These are phyloP conservation scores for Andrena chrysosceles DNA, from an alignment of 2,888 invertebrate genomes.

Conservation along the genomic window DNA sequence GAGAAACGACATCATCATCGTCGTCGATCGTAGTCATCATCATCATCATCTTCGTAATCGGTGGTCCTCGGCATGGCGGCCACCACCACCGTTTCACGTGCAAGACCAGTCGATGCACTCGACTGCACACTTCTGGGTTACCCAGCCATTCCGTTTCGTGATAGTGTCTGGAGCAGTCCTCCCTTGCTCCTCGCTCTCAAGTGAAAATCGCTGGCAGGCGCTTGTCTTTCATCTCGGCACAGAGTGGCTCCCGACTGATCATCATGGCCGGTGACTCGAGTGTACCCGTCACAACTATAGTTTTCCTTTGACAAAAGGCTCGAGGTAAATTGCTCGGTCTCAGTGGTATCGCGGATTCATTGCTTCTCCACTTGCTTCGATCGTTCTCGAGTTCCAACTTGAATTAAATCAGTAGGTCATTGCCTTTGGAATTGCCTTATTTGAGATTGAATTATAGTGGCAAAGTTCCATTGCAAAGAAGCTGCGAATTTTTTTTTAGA, in stretches of 20 bases:
- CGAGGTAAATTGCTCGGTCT: constrained; percentile 58
- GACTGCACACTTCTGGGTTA: constrained; percentile 61
- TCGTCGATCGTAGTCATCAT: constrained; percentile 29
- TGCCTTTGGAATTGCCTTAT: too few species aligned
- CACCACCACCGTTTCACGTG: constrained; percentile 58
- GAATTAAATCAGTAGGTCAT: not conserved
- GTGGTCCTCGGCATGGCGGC: constrained; percentile 36
- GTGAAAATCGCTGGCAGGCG: constrained; percentile 16
- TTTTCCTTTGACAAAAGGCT: constrained; percentile 45
- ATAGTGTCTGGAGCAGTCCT: constrained; percentile 69
- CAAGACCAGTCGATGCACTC: constrained; percentile 58
- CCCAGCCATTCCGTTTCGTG: constrained; percentile 70
- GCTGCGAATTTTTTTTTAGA: not conserved
- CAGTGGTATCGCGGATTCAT: not conserved
- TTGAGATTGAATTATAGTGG: too few species aligned
- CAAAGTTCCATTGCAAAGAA: too few species aligned
- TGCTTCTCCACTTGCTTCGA: not conserved
- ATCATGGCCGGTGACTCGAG: constrained; percentile 55
- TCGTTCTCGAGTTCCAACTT: not conserved
- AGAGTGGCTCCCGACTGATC: constrained; percentile 10
- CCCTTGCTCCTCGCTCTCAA: constrained; percentile 34
- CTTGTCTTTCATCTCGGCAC: constrained; percentile 6
- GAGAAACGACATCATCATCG: constrained; percentile 62
- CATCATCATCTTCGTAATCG: constrained; percentile 54
- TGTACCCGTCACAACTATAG: constrained; percentile 40